phyloP scores from a whole-genome alignment of 2,113 vertebrate species.

The Phocoena phocoena region DNA sequence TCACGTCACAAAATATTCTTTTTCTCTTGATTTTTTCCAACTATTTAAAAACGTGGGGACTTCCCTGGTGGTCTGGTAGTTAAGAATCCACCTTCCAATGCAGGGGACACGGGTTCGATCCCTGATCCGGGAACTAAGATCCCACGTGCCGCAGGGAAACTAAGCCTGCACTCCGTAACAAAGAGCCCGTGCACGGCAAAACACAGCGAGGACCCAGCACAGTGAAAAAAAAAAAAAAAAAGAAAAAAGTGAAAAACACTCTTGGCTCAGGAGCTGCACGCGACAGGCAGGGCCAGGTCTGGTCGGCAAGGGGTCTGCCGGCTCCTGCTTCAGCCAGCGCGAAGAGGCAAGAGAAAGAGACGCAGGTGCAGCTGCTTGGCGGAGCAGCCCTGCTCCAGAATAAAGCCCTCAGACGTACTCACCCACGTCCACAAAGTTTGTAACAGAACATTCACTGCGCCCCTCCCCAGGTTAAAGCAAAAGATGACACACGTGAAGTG shows the following conservation, averaged over 20 bases:
- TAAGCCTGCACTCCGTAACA: too few relatives aligned
- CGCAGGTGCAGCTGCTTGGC: background rate
- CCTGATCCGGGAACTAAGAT: too few relatives aligned
- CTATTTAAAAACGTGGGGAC: background rate
- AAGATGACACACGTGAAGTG: too few relatives aligned
- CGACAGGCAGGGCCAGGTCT: background rate
- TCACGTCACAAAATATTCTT: background rate
- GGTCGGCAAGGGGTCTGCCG: rapidly evolving
- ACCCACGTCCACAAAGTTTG: background rate
- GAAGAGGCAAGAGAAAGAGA: background rate
- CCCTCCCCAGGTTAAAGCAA: background rate
- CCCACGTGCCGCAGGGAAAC: too few relatives aligned
- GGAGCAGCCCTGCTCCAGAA: background rate
- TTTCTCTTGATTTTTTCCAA: background rate
- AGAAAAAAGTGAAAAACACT: background rate
- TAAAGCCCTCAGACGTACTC: background rate
- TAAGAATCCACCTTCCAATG: too few relatives aligned
- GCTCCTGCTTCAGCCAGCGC: background rate
- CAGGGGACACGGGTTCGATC: too few relatives aligned
- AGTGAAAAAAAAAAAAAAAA: too few relatives aligned
- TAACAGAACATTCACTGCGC: too few relatives aligned
- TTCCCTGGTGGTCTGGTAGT: too few relatives aligned
- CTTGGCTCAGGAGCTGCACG: background rate
- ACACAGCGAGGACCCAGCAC: too few relatives aligned
- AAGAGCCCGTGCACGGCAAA: too few relatives aligned